Base-by-base conservation (phyloP, 2,888 invertebrate species). In the Steromphala cineraria region DNA sequence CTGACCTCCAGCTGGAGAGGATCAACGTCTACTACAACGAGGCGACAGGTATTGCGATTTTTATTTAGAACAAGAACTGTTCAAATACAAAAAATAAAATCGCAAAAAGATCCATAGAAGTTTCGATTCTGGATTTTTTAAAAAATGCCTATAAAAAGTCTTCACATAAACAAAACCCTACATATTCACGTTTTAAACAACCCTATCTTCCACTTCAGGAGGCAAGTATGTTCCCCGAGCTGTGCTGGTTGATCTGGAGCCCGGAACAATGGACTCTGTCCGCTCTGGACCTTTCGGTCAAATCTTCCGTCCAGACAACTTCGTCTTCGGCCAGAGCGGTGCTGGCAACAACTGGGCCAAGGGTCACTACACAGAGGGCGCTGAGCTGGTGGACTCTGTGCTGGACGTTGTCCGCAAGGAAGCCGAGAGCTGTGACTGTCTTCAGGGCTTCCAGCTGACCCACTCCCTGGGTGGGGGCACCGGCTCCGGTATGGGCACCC, bases 261-360 rank as follows among this genome's bases (percentile, higher is more conserved):
- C 98, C 75, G 98, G 98, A 88, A 98, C 98, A 90, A 98, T 98
- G 98, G 98, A 98, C 94, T 97, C 98, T 0, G 98, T 98, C 85
- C 95, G 98, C 85, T 97, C 97, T 0, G 98, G 98, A 80, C 97
- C 97, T 13, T 98, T 97, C 94, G 97, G 97, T 13, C 96, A 98
- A 93, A 96, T 98, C 91, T 98, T 98, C 95, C 95, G 98, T 85
- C 98, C 98, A n/a, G 98, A 98, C 94, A 98, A 98, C 94, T 98
- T 97, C 93, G 97, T 98, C 19, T 98, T 98, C 93, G 90, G 90
- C 55, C 90, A 91, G 81, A 85, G 86, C 67, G 90, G 90, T 53
- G 91, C 91, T 21, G 90, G 92, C 81, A 88, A 91, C 86, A 91
- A 91, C 86, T 91, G 90, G 91, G 91, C 91, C 53, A 89, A 89